Percentiles rank a stretch among this genome's conserved stretches.
These are phyloP conservation scores for Schizaphis graminum DNA, from an alignment of 2,888 invertebrate genomes.

Conservation along the genomic window DNA sequence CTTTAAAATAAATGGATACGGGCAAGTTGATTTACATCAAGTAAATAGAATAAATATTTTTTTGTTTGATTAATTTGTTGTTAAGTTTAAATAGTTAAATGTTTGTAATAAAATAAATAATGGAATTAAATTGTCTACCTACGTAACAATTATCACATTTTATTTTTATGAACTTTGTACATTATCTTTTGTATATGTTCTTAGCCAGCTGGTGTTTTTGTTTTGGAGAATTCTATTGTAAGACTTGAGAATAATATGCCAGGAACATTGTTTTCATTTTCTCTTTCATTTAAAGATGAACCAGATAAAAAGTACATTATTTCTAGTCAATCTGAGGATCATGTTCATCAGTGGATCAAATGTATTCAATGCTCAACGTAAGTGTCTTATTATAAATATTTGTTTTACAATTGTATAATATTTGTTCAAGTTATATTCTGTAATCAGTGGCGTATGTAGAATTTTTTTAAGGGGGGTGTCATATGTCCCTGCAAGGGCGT, in stretches of 20 bases:
- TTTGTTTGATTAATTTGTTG: neutral
- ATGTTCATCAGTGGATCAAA: slow-evolving; percentile 81
- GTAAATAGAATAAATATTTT: slow-evolving; percentile 34
- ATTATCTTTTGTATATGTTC: slow-evolving; percentile 65
- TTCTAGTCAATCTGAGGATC: slow-evolving; percentile 79
- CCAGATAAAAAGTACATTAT: slow-evolving; percentile 80
- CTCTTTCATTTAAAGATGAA: slow-evolving; percentile 79
- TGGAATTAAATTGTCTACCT: neutral
- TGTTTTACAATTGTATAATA: neutral
- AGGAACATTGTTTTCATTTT: slow-evolving; percentile 82
- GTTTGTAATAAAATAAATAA: neutral
- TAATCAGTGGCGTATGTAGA: neutral
- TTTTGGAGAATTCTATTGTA: slow-evolving; percentile 81
- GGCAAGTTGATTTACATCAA: slow-evolving; percentile 74
- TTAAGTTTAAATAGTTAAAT: neutral
- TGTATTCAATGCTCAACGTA: slow-evolving; percentile 77
- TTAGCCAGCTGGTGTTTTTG: slow-evolving; percentile 80
- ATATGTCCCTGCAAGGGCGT: too few relatives aligned
- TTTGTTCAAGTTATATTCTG: neutral
- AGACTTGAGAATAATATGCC: slow-evolving; percentile 77
- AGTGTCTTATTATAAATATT: slow-evolving; percentile 53
- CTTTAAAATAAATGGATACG: slow-evolving; percentile 80
- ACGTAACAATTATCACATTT: neutral
- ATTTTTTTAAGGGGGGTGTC: too few relatives aligned
- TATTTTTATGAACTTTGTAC: neutral